Evolutionary conservation across 2,113 vertebrate species (phyloP), one percentile per base, ranked within the genome.

Genomic region (Propithecus coquereli): DNA sequence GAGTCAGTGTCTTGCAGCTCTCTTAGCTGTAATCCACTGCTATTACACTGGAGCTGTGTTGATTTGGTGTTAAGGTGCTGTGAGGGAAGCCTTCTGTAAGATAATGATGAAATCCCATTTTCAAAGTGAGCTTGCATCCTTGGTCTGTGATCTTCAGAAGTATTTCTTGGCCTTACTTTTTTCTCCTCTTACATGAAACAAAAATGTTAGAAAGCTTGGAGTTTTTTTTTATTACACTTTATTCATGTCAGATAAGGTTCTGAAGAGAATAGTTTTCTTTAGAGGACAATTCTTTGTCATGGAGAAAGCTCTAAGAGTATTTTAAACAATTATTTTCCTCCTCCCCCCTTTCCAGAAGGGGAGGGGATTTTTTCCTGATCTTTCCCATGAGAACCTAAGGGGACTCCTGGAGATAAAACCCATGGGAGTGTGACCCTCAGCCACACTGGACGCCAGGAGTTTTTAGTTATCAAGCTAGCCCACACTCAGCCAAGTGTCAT

Each of bases 141-240:
- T 59, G 40, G 5, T 2, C 16, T 52, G 8, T 83, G 77, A 22
- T 3, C 30, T 65, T 83, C 9, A 47, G 16, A 76, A 59, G 25
- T 2, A 34, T 45, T 87, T 65, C 14, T 20, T 32, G 4, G 22
- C 1, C 37, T 66, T 76, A 43, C 30, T 6, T 13, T n/a, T 65
- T 52, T 27, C 10, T 47, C 27, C 20, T 6, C 27, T 57, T 88
- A 43, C 30, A 2, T 70, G 50, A 70, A 1, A 22, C 25, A 23
- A n/a, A 50, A 30, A 34, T 6, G 0, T 1, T 4, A 1, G 0
- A 22, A 63, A 11, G 10, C 5, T 18, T 68, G 43, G 40, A 32
- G 20, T 17, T 12, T 9, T 43, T 43, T 52, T 13, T 37, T 16
- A 14, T 16, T 37, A 22, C 5, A 2, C 0, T 17, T 70, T 59